Evolutionary conservation across 2,113 vertebrate species (phyloP).

Genomic region (Nestor notabilis): DNA sequence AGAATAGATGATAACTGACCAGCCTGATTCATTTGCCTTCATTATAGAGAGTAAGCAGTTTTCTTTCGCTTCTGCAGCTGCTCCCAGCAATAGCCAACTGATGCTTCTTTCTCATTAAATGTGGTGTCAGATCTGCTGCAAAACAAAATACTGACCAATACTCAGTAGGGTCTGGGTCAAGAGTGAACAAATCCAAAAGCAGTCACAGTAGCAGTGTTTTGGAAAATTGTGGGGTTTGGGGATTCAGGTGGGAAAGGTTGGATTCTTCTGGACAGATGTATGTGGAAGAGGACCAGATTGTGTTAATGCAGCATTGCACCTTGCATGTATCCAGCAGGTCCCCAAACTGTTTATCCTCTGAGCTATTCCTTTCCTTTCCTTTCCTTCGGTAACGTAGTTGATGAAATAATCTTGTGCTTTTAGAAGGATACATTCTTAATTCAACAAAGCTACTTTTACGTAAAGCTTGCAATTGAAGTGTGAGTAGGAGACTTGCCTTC

Average conservation of each 20-base stretch:
- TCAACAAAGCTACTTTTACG: fast-evolving
- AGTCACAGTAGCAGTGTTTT: not conserved
- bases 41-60: constrained; percentile 18
- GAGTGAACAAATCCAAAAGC: not conserved
- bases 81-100: not conserved
- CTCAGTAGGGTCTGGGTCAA: not conserved
- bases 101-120: not conserved
- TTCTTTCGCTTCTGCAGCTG: not conserved
- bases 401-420: not conserved
- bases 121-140: not conserved
- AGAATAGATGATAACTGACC: not conserved
- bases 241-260: not conserved
- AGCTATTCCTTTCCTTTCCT: not conserved
- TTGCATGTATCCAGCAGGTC: not conserved
- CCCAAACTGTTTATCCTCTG: not conserved
- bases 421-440: not conserved
- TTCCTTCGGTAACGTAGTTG: not conserved
- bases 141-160: not conserved
- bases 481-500: not conserved
- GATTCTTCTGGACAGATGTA: not conserved
- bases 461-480: not conserved
- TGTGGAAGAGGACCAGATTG: not conserved
- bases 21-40: not conserved
- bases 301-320: not conserved
- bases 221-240: not conserved